Evolutionary conservation across 2,113 vertebrate genomes (phyloP), one percentile per base, ranked within the genome.

Genomic region (Loxodonta africana): DNA sequence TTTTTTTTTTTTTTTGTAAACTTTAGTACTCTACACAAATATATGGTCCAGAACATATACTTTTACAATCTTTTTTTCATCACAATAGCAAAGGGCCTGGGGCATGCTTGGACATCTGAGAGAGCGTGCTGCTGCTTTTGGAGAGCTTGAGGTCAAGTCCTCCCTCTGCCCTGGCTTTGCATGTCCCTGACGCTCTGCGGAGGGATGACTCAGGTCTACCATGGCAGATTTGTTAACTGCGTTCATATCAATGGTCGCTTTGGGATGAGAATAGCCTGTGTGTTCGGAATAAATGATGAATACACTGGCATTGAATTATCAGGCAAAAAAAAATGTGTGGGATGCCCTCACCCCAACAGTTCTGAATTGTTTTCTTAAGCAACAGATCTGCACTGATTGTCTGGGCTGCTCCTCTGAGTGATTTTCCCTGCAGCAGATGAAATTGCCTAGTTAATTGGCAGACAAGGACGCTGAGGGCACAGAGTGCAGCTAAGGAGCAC

Each of bases 401-500:
- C 60, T 46, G 3, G 67, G 91, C 63, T 92, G 60, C 76, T 93
- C 14, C 33, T 81, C 83, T 23, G 85, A 37, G 23, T 60, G 53
- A 25, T 81, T 89, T 65, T 69, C 51, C 80, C 65, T 73, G 37
- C 53, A 18, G 60, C 15, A 33, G 48, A 90, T 46, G 62, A 15
- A 73, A 41, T 41, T 11, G 41, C 71, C 37, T 20, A 5, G 30
- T 65, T 95, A 94, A 91, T 15, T 91, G 91, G 74, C 63, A 85
- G 74, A 83, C 86, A 88, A 90, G 91, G 91, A 95, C 30, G n/a
- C 12, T 67, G 44, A 81, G 93, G 91, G 76, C 65, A 86, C 74
- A 71, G 88, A 89, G 33, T 8, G 7, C 0, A 10, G 46, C 60
- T 81, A 18, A 90, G 67, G 41, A 87, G 46, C 12, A 8, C 14